Evolutionary conservation across 1,140 invertebrate genomes (phyloP), one percentile per base, ranked within the genome.

Genomic region (Potamilus streckersoni): DNA sequence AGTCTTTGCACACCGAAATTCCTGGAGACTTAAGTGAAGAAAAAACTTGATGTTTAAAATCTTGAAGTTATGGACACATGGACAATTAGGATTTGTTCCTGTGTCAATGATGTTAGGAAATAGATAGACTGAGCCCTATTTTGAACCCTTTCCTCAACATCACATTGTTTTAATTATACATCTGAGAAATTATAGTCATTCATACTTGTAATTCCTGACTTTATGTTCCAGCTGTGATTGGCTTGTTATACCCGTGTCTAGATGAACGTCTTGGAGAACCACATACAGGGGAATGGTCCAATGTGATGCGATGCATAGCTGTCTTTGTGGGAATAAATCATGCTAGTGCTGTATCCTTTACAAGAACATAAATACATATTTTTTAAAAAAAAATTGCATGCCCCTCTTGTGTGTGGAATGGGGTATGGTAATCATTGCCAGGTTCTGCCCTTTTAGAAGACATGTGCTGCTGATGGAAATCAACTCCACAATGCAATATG

Each of bases 281-380:
- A 19, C 85, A 83, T 73, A 88, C 83, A 65, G 84, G 85, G 38
- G 90, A 91, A 76, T 91, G 91, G 91, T 89, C 90, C 49, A 89
- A 86, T 80, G 91, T 91, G 6, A 88, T 91, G 86, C 79, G 90
- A 81, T 91, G 90, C 81, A 84, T 91, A 0, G 90, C 90, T n/a
- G 85, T 91, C 23, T 91, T 91, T 83, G 89, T 91, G 49, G 91
- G 91, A 38, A 91, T 91, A 71, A 91, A 91, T 74, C 90, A 91
- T 80, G 91, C 90, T 31, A 91, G 89, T 86, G 89, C 90, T 80
- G 90, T 91, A 91, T 90, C 89, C 89, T 90, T 90, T 85, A 38
- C 23, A 58, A 19, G 27, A 23, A 27, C 63, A 19, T 6, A 49
- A 69, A 55, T 69, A 49, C 6, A 68, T 16, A 27, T 65, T 23